Base-by-base conservation (phyloP, 2,797 vertebrate genomes). In the Takifugu rubripes region DNA sequence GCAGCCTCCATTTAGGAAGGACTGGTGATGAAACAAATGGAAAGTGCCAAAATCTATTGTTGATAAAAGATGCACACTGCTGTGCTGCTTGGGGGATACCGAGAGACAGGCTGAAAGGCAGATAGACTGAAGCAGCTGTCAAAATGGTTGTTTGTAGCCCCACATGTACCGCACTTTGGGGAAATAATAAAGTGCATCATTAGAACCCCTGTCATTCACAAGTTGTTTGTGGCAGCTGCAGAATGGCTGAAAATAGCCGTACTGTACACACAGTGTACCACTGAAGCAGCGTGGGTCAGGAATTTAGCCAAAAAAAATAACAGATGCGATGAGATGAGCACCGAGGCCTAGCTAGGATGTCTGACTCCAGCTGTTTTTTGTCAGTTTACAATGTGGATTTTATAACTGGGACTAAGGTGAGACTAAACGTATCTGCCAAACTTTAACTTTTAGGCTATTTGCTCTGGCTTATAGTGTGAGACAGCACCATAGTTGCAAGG, bases 131-230 rank as follows among this genome's bases (percentile, higher is more conserved):
- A 86, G 84, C 83, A 82, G 83, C 89, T 90, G 87, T 90, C 87
- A 87, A 48, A 84, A 76, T 78, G 77, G 82, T 90, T 88, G 86
- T 88, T 90, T 89, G 87, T 85, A 84, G 86, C 83, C 84, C 82
- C 81, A 49, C 43, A 78, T 43, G 82, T 70, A 48, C 75, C 8
- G 66, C 47, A 74, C 87, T 83, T 84, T 71, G 80, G 87, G 87
- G 84, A 89, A 85, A 87, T 87, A 84, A 88, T 89, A 88, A 89
- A 88, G 78, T 87, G 83, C 82, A 87, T 90, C 85, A 90, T 89
- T 90, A 90, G 80, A 83, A 87, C 81, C 79, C 77, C 83, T 88
- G 87, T 83, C 84, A 88, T 83, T 88, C 84, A 88, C 70, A 59
- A 49, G 78, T 75, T 81, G 77, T 85, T 83, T 79, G 78, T 66